These are phyloP conservation scores for Bombus pascuorum DNA, from an alignment of 1,140 invertebrate species.

Conservation along the genomic window DNA sequence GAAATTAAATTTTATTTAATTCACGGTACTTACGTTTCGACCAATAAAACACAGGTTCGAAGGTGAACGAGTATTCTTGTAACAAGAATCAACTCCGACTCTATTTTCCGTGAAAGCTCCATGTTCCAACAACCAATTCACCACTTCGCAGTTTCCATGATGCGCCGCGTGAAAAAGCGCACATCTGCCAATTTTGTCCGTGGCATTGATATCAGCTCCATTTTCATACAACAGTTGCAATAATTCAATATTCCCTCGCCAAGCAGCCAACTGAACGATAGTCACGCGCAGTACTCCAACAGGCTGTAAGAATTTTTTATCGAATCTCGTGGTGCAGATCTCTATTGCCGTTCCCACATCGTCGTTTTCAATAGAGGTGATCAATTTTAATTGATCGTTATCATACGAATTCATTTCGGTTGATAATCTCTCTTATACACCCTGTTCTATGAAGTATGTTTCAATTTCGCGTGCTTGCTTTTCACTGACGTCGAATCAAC, in stretches of 20 bases:
- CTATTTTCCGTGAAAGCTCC: slow-evolving; percentile 38
- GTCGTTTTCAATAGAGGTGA: slow-evolving; percentile 30
- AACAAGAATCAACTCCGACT: slow-evolving; percentile 48
- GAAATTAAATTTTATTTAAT: too few relatives aligned
- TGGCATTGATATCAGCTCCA: slow-evolving; percentile 56
- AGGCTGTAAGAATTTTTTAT: slow-evolving; percentile 1
- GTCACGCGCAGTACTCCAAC: slow-evolving; percentile 41
- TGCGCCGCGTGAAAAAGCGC: slow-evolving; percentile 63
- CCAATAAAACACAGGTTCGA: neutral
- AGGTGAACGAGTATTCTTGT: neutral
- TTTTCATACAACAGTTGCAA: slow-evolving; percentile 44
- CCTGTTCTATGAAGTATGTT: neutral
- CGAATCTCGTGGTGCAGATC: slow-evolving; percentile 17
- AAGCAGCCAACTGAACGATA: slow-evolving; percentile 62
- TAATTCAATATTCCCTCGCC: slow-evolving; percentile 52
- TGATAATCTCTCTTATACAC: neutral
- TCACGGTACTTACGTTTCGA: slow-evolving; percentile 19
- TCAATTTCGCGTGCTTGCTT: neutral
- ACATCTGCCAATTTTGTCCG: slow-evolving; percentile 65
- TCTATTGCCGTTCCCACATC: neutral
- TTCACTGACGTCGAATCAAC: neutral
- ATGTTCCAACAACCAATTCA: slow-evolving; percentile 51
- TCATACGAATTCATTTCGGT: neutral
- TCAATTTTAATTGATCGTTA: neutral
- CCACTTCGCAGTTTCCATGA: slow-evolving; percentile 36